phyloP scores from a whole-genome alignment of 1,140 invertebrate genomes.

The Brachionus plicatilis region DNA sequence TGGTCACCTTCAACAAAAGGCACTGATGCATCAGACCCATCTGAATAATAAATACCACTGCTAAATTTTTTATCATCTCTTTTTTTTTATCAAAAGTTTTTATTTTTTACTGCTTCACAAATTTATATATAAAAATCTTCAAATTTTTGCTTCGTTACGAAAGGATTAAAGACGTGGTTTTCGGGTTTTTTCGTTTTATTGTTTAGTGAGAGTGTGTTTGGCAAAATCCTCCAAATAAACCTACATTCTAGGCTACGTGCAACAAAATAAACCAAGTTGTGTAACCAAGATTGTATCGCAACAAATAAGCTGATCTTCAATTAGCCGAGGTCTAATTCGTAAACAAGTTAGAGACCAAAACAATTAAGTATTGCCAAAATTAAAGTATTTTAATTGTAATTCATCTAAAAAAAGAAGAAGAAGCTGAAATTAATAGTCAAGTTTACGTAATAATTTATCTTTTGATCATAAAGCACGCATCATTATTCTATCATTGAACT shows the following conservation, averaged over 20 bases:
- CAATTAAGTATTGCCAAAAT: not conserved
- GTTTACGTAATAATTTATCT: not conserved
- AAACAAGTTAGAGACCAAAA: constrained; percentile 1
- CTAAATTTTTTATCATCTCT: not conserved
- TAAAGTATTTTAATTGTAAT: constrained; percentile 30
- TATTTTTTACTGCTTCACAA: constrained; percentile 7
- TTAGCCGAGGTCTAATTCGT: not conserved
- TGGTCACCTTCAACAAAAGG: not conserved
- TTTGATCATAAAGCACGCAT: not conserved
- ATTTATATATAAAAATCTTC: constrained; percentile 11
- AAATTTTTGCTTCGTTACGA: not conserved
- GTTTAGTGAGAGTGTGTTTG: not conserved
- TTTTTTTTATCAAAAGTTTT: not conserved
- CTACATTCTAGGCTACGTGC: constrained; percentile 18
- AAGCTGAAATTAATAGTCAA: constrained; percentile 4
- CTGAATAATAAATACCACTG: not conserved
- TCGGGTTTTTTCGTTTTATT: not conserved
- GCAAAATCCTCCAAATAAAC: not conserved
- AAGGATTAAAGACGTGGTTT: constrained; percentile 19
- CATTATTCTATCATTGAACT: not conserved
- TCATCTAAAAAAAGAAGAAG: constrained; percentile 7
- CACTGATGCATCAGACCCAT: not conserved
- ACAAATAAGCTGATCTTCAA: not conserved
- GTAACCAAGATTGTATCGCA: constrained; percentile 4
- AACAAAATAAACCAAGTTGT: not conserved